Conservation (phyloP, 2,888 invertebrate species). For the Habrosyne pyritoides region DNA sequence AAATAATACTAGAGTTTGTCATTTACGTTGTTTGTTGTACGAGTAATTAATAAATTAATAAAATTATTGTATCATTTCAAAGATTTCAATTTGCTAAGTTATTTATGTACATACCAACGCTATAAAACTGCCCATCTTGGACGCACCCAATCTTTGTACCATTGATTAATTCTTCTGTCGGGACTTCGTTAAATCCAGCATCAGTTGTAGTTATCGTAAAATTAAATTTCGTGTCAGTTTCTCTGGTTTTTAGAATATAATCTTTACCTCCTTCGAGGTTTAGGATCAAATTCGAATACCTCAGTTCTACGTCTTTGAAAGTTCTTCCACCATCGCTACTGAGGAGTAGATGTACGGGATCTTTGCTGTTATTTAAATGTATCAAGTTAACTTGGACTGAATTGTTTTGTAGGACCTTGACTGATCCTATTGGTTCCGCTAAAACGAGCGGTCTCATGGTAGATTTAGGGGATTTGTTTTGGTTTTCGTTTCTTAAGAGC, state of each 20-base stretch:
- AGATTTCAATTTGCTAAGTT: not conserved
- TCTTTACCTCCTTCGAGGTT: slow-evolving; percentile 73
- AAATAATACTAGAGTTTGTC: not conserved
- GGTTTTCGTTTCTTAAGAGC: slow-evolving; percentile 38
- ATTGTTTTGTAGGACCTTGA: slow-evolving; percentile 75
- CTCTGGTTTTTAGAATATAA: slow-evolving; percentile 74
- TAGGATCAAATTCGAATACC: slow-evolving; percentile 67
- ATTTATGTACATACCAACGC: slow-evolving; percentile 59
- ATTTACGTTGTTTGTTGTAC: not conserved
- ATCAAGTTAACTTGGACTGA: slow-evolving; percentile 75
- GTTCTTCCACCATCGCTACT: slow-evolving; percentile 70
- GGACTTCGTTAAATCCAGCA: slow-evolving; percentile 41
- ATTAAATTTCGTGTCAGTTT: slow-evolving; percentile 76
- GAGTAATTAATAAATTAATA: too few species aligned
- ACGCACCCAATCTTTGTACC: slow-evolving; percentile 60
- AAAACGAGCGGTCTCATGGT: slow-evolving; percentile 57
- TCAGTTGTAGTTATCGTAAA: slow-evolving; percentile 69
- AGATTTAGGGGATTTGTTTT: slow-evolving; percentile 20
- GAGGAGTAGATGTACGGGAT: slow-evolving; percentile 69
- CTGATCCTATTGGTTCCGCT: slow-evolving; percentile 72
- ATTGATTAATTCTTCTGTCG: slow-evolving; percentile 43
- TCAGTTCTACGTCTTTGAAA: slow-evolving; percentile 66
- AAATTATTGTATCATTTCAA: too few species aligned
- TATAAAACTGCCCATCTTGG: slow-evolving; percentile 66
- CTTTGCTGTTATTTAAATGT: slow-evolving; percentile 61